phyloP scores from a whole-genome alignment of 1,140 invertebrate genomes.

The fruit fly (Drosophila melanogaster) region DNA sequence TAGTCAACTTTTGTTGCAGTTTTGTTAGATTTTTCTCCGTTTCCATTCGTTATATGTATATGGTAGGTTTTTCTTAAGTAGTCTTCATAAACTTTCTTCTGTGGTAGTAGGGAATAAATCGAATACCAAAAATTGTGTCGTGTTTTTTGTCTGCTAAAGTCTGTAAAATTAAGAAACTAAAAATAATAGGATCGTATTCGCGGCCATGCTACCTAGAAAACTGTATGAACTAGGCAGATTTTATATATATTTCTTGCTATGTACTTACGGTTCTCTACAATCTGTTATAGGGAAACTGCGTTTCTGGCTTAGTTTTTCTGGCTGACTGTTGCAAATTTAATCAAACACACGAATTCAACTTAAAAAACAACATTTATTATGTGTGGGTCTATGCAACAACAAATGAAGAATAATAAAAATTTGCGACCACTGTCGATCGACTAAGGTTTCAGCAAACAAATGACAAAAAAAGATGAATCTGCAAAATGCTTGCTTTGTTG shows the following conservation, averaged over 20 bases:
- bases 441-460: slow-evolving; percentile 2
- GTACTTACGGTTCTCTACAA: slow-evolving; percentile 60
- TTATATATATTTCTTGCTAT: slow-evolving; percentile 43
- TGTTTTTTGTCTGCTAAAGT: slow-evolving; percentile 13
- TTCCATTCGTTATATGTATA: slow-evolving; percentile 42
- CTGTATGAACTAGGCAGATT: slow-evolving; percentile 60
- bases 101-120: slow-evolving; percentile 52
- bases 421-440: neutral
- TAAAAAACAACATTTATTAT: slow-evolving; percentile 9
- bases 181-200: slow-evolving; percentile 51
- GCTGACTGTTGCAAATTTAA: slow-evolving; percentile 32
- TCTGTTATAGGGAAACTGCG: slow-evolving; percentile 22
- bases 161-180: slow-evolving; percentile 25
- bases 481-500: slow-evolving; percentile 11
- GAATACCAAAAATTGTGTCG: slow-evolving; percentile 33
- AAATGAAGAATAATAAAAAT: slow-evolving; percentile 9
- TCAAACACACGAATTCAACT: slow-evolving; percentile 10
- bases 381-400: slow-evolving; percentile 14
- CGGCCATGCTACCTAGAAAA: slow-evolving; percentile 67
- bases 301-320: slow-evolving; percentile 29
- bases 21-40: slow-evolving; percentile 46
- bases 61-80: slow-evolving; percentile 45
- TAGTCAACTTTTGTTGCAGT: slow-evolving; percentile 79
- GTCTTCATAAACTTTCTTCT: slow-evolving; percentile 14
- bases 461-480: slow-evolving; percentile 9